phyloP scores from a whole-genome alignment of 2,888 invertebrate species.

The Artemia sp. region DNA sequence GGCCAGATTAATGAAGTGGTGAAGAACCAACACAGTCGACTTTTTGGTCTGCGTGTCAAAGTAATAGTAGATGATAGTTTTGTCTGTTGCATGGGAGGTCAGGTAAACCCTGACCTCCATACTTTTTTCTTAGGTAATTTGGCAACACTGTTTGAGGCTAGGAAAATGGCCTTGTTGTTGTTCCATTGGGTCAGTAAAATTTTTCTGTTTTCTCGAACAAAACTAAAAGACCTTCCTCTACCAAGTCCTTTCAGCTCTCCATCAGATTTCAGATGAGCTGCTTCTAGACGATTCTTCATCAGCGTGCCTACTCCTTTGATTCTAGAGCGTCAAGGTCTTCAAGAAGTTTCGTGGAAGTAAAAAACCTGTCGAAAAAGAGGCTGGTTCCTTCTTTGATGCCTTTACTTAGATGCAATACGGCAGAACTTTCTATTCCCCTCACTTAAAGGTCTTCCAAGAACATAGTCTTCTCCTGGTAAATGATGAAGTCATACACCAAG shows the following conservation, averaged over 20 bases:
- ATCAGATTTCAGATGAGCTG: not conserved
- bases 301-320: conserved; percentile 20
- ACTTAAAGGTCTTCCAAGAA: conserved; percentile 13
- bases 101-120: too few relatives aligned
- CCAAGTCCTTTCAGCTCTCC: conserved; percentile 16
- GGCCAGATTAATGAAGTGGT: too few relatives aligned
- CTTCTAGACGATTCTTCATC: conserved; percentile 18
- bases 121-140: too few relatives aligned
- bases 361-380: conserved; percentile 22
- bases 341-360: conserved; percentile 20
- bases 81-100: too few relatives aligned
- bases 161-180: conserved; percentile 21
- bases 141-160: too few relatives aligned
- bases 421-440: conserved; percentile 18
- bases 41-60: too few relatives aligned
- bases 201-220: conserved; percentile 18
- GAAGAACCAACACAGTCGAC: too few relatives aligned
- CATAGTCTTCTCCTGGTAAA: conserved; percentile 21
- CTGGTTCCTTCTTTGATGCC: conserved; percentile 16
- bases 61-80: too few relatives aligned
- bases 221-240: conserved; percentile 16
- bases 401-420: not conserved
- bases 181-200: conserved; percentile 22
- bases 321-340: conserved; percentile 16
- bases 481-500: conserved; percentile 20